A percentile compares a stretch with the other conserved stretches of the same genome.
These are phyloP conservation scores for Varanus komodoensis DNA, from an alignment of 2,113 vertebrate genomes.

Conservation along the genomic window DNA sequence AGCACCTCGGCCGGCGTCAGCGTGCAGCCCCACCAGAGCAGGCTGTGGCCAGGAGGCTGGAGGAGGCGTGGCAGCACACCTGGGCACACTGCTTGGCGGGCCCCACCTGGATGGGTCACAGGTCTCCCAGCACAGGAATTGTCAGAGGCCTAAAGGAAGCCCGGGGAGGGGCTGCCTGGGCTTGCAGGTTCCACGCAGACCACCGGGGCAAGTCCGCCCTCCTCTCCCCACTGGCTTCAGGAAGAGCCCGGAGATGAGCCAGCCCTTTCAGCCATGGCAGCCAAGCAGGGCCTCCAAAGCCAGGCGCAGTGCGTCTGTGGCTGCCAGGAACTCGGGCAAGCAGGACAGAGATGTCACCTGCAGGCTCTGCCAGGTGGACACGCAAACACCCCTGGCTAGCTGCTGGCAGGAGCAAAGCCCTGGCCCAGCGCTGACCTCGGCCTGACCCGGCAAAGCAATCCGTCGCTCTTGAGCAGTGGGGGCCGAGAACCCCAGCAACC, in stretches of 20 bases:
- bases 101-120: background rate
- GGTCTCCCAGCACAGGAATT: background rate
- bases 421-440: too few species aligned
- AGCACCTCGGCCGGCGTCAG: background rate
- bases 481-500: too few species aligned
- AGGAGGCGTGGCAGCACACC: too few species aligned
- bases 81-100: background rate
- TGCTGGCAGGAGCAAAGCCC: too few species aligned
- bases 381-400: too few species aligned
- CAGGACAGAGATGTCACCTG: too few species aligned
- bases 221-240: background rate
- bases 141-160: background rate
- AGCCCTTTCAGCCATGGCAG: background rate
- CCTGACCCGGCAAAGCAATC: too few species aligned
- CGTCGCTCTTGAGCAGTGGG: too few species aligned
- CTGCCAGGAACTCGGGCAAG: background rate
- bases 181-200: background rate
- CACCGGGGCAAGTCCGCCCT: background rate
- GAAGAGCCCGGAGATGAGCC: background rate
- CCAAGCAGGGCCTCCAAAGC: too few species aligned
- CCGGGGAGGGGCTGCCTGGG: background rate
- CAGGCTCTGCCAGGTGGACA: too few species aligned
- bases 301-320: background rate
- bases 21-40: background rate
- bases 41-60: background rate